Base-by-base conservation (phyloP, 1,140 invertebrate genomes). In the Tetragonula clypearis region DNA sequence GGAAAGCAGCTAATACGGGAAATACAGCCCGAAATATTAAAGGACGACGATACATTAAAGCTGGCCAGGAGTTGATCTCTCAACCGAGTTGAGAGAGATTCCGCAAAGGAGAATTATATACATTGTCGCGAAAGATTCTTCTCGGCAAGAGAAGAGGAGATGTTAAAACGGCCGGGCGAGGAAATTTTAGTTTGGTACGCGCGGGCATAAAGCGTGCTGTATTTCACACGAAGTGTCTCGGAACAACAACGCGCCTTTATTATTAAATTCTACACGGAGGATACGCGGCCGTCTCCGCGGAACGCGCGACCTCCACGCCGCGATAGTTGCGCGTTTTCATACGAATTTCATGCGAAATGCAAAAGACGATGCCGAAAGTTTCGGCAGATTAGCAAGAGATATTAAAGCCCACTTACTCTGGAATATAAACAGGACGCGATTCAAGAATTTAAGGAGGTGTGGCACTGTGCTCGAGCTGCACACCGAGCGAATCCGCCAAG, bases 21-120 rank as follows among this genome's bases (percentile, higher is more conserved):
- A 49, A 11, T 11, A 19, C 17, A 11, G 30, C 19, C 23, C 2
- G n/a, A 74, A 11, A 68, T 30, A 69, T 81, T 60, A 21, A 58
- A 30, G 30, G 30, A 26, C n/a, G 26, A 35, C 68, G 30, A 62
- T 72, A 35, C 56, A 79, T 79, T 72, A 79, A 79, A 79, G 56
- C 30, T 62, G 49, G 2, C 8, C 49, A 53, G 2, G 49, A 56
- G 12, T 17, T 17, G 30, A 69, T n/a, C 26, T 72, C 30, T 30
- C 30, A 71, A 79, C 35, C 30, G 23, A 19, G 55, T 71, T 69
- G n/a, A 19, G 62, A 26, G 60, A 84, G 26, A 84, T 71, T 65
- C 9, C 1, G 1, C 41, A 23, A 78, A 30, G 23, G 14, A n/a
- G 66, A 26, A 79, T 83, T 60, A 23, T 17, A 30, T 23, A 30